Evolutionary conservation across 2,113 vertebrate genomes (phyloP), one percentile per base, ranked within the genome.

Genomic region (Pogonocichla stellata): DNA sequence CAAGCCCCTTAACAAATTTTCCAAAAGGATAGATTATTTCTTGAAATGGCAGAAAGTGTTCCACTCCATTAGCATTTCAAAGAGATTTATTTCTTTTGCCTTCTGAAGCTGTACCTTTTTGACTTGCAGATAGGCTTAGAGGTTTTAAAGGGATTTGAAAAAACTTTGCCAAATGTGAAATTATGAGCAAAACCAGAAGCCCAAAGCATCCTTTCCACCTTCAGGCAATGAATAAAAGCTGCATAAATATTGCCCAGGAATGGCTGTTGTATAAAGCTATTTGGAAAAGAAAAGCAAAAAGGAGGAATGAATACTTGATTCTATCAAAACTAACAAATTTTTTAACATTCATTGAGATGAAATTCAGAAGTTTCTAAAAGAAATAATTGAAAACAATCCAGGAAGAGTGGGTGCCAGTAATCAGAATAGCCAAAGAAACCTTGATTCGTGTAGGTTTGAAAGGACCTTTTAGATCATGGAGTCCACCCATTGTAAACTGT

Each of bases 81-180:
- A 97, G 92, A 96, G 90, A 95, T 98, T 97, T 97, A 93, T 94
- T 91, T 90, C 84, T 95, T 96, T 96, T 92, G 69, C 86, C 43
- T 95, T 95, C 91, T 90, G 80, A 97, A 96, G 88, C 89, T 12
- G 47, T 94, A 96, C 91, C 96, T 97, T 97, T 96, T 89, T 94
- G 89, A 96, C 91, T 85, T 85, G 91, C 67, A 93, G 92, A 95
- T 96, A 96, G 85, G 91, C 93, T 95, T 85, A 65, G 51, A 90
- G 89, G 78, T 96, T 97, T 97, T 97, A 92, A 97, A 88, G 81
- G 80, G 90, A 92, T 96, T 96, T 86, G 94, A 94, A 90, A 69
- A 75, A 95, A 96, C 88, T 90, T 95, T 86, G 72, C 72, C 72
- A 90, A 90, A 71, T 67, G 47, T 81, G 85, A 94, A 96, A 94